Conservation (phyloP, 1,140 invertebrate genomes). For the Chironomus striatipennis region DNA sequence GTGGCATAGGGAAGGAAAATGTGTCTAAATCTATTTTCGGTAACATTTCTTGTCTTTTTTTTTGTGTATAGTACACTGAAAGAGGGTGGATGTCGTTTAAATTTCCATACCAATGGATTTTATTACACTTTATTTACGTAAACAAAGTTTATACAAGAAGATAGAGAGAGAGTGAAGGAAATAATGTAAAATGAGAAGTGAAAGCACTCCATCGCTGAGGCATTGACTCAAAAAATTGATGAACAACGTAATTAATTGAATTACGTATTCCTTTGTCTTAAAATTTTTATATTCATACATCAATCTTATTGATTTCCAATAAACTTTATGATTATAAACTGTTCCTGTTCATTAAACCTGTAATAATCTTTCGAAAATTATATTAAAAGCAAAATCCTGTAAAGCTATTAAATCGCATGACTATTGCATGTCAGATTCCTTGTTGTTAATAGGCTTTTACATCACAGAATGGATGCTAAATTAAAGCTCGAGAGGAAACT, state of each 20-base stretch:
- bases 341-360: neutral
- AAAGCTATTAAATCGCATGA: neutral
- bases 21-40: neutral
- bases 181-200: neutral
- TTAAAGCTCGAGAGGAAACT: neutral
- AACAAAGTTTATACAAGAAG: neutral
- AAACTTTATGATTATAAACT: neutral
- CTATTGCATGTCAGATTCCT: neutral
- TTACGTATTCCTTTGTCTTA: neutral
- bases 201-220: neutral
- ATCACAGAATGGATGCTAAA: neutral
- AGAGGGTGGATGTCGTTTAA: conserved; percentile 3
- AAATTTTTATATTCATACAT: no score
- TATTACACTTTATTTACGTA: conserved; percentile 14
- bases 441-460: neutral
- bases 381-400: neutral
- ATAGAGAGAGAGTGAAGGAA: neutral
- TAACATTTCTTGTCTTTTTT: neutral
- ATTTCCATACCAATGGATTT: conserved; percentile 12
- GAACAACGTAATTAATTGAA: neutral
- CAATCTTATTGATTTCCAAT: neutral
- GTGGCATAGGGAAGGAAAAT: no score
- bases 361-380: neutral
- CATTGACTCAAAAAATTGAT: conserved; percentile 5
- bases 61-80: neutral